Conservation (phyloP, 2,797 vertebrate species). For the Artibeus lituratus region DNA sequence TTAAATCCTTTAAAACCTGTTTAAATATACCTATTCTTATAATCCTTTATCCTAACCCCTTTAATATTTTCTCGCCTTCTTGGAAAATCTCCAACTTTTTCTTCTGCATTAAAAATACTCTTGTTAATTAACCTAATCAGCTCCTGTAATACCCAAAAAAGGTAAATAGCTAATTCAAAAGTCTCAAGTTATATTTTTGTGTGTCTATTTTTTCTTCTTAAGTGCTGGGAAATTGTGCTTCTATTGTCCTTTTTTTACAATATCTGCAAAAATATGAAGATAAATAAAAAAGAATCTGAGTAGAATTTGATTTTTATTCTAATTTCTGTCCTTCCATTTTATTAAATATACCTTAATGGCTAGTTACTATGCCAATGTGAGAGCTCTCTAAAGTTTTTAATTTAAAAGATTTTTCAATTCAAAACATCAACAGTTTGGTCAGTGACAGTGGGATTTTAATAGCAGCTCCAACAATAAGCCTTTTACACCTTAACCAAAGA, state of each 20-base stretch:
- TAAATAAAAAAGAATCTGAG: no score
- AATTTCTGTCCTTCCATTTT: no score
- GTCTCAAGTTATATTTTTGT: neutral
- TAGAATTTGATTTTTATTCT: no score
- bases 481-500: neutral
- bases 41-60: neutral
- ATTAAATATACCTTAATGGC: neutral
- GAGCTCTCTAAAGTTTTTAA: neutral
- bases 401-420: neutral
- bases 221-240: neutral
- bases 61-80: neutral
- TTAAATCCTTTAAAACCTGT: neutral
- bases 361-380: neutral
- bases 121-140: neutral
- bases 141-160: neutral
- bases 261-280: neutral
- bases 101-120: neutral
- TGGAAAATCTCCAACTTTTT: neutral
- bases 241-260: neutral
- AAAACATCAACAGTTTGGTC: neutral
- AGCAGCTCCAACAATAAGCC: neutral
- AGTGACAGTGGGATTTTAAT: neutral
- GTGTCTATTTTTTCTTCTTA: neutral
- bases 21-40: neutral
- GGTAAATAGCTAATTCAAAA: neutral